A percentile compares a stretch with the other conserved stretches of the same genome.
Conservation (phyloP, 2,888 invertebrate species). For the Leucophenga montana region DNA sequence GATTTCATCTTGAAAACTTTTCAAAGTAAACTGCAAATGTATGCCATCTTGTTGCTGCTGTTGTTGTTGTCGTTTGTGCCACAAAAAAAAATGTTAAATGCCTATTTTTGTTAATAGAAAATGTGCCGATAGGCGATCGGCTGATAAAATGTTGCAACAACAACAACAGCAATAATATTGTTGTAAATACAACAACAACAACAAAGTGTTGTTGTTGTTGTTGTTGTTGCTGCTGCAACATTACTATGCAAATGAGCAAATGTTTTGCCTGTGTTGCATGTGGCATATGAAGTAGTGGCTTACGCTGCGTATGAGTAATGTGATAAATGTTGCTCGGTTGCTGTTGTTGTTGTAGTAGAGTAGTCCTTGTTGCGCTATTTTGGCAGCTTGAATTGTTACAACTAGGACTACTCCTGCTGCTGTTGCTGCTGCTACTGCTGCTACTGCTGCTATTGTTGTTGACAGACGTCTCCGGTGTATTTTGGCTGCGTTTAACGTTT, state of each 20-base stretch:
- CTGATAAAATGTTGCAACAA: conserved; percentile 49
- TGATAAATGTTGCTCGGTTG: conserved; percentile 35
- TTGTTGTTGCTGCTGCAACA: conserved; percentile 48
- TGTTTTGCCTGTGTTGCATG: conserved; percentile 24
- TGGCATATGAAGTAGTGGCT: conserved; percentile 25
- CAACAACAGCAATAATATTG: conserved; percentile 34
- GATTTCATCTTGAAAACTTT: conserved; percentile 63
- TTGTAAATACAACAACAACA: conserved; percentile 39
- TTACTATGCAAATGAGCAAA: conserved; percentile 65
- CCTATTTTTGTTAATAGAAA: conserved; percentile 65
- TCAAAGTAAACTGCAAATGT: conserved; percentile 44
- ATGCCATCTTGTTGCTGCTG: conserved; percentile 35
- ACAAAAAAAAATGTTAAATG: conserved; percentile 53
- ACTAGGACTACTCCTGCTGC: conserved; percentile 44
- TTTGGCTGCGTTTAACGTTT: conserved; percentile 1
- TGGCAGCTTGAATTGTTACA: conserved; percentile 44
- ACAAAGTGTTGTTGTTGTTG: conserved; percentile 26
- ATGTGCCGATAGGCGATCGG: conserved; percentile 51
- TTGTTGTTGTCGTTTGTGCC: conserved; percentile 21
- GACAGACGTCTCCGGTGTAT: conserved; percentile 57
- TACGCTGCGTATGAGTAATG: conserved; percentile 59
- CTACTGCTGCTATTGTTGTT: conserved; percentile 40
- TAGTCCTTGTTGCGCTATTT: conserved; percentile 41
- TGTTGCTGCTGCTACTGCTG: conserved; percentile 32
- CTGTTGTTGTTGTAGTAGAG: too few species aligned